A percentile compares a stretch with the other conserved stretches of the same genome.
Evolutionary conservation across 2,797 vertebrate genomes (phyloP).

Genomic region (Loriculus beryllinus): DNA sequence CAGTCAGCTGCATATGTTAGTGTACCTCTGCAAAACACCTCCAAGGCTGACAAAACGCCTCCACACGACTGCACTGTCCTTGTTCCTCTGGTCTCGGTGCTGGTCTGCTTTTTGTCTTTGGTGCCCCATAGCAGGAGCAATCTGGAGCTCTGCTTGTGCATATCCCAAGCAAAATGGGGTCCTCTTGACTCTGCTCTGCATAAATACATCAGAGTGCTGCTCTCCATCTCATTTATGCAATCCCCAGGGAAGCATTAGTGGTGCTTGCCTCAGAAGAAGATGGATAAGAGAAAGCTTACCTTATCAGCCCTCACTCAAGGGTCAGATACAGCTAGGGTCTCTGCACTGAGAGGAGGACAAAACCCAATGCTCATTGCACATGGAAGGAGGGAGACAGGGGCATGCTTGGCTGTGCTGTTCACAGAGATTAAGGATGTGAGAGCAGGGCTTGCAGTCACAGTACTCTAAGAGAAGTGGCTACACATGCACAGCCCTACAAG

Average conservation of each 20-base stretch:
- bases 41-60: background rate
- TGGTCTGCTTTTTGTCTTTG: background rate
- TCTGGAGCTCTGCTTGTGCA: background rate
- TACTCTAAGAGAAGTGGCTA: background rate
- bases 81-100: rapidly evolving
- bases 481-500: background rate
- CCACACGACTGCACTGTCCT: background rate
- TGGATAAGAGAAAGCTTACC: background rate
- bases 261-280: background rate
- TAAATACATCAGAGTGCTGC: background rate
- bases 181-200: background rate
- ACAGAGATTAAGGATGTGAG: background rate
- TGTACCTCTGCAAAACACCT: background rate
- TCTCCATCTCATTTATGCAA: background rate
- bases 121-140: background rate
- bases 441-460: background rate
- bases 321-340: background rate
- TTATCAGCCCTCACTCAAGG: background rate
- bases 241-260: background rate
- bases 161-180: background rate
- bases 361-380: rapidly evolving
- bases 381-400: background rate
- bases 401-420: rapidly evolving
- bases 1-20: background rate
- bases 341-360: background rate